Evolutionary conservation across 2,888 invertebrate genomes (phyloP), one percentile per base, ranked within the genome.

Genomic region (Leptinotarsa haldemani): DNA sequence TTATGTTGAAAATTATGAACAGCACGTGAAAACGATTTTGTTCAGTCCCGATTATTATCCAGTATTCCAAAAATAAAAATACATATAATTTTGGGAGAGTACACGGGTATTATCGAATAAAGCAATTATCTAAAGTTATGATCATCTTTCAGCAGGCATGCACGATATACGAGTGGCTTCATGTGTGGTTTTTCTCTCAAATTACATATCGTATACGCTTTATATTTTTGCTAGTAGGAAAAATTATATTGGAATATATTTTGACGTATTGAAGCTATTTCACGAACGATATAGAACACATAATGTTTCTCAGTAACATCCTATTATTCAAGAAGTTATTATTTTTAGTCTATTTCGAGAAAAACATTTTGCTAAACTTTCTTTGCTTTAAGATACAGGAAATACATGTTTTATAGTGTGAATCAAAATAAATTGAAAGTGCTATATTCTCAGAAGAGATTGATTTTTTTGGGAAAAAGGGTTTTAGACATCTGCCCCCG

Each of bases 81-180:
- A 56, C 22, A 56, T 56, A 22, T 56, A 56, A 56, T 56, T 56
- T 22, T 22, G 22, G 4, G 16, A 22, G 22, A 56, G 56, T 13
- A 15, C 56, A 56, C 22, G 22, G 22, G 22, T 22, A 22, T 56
- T 56, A 56, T 56, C 56, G 56, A 56, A 56, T 56, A 1, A 22
- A 56, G 56, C 22, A 56, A 22, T 56, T 56, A 56, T 22, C 56
- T 56, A 22, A 56, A 56, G 20, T 56, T 56, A 56, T 56, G 56
- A 56, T 56, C 20, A 18, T 56, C 56, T 20, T 22, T 22, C 15
- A 56, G 20, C n/a, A 12, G 18, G 5, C 56, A 56, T 20, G 56
- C 56, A 56, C 22, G 56, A 12, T 56, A 56, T 22, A 13, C 18
- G 22, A 20, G 3, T 22, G 15, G 20, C 56, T 56, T 22, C 22